These are phyloP conservation scores for Ommatoiulus sabulosus DNA, from an alignment of 2,888 invertebrate genomes.

Conservation along the genomic window DNA sequence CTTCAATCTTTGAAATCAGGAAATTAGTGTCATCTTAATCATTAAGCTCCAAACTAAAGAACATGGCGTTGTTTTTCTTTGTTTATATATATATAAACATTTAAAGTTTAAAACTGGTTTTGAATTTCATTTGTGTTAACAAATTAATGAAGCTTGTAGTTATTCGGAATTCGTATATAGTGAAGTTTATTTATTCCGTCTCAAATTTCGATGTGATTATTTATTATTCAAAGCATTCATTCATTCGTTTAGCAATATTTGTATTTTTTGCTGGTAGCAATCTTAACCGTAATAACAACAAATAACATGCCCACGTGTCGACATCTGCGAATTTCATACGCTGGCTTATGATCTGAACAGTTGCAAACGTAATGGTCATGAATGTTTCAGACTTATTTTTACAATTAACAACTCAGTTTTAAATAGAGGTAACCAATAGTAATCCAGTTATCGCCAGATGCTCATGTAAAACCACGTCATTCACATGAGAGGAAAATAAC, in stretches of 20 bases:
- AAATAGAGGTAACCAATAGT: too few species aligned
- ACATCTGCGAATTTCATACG: neutral
- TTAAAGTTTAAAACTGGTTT: neutral
- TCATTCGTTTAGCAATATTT: neutral
- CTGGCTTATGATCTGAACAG: too few species aligned
- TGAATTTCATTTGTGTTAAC: neutral
- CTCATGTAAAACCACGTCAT: too few species aligned
- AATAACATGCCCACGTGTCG: neutral
- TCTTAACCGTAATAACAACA: neutral
- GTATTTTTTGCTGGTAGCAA: neutral
- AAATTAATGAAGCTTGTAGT: neutral
- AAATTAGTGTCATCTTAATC: neutral
- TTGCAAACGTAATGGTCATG: too few species aligned
- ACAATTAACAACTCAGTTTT: too few species aligned
- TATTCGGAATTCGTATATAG: neutral
- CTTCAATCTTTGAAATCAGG: constrained; percentile 10
- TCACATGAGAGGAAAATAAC: too few species aligned
- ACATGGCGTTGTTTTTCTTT: neutral
- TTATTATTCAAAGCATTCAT: neutral
- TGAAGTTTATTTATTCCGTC: neutral
- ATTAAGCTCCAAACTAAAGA: neutral
- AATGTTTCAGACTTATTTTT: too few species aligned
- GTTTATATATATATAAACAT: too few species aligned
- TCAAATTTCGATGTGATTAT: neutral
- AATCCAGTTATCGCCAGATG: too few species aligned